These are phyloP conservation scores for Ariolimax columbianus DNA, from an alignment of 2,888 invertebrate genomes.

Conservation along the genomic window DNA sequence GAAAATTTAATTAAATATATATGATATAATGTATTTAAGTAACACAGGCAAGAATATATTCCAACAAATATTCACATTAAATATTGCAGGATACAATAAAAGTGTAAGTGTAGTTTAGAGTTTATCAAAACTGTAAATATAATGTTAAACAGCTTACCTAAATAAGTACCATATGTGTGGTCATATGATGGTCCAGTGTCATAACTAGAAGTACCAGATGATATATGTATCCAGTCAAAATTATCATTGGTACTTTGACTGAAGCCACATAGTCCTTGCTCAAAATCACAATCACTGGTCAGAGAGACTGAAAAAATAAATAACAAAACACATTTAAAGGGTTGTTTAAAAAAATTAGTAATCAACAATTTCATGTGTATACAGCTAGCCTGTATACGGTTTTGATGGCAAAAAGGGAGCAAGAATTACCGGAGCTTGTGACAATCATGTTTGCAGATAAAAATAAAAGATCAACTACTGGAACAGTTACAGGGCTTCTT, in stretches of 20 bases:
- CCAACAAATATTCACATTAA: background rate
- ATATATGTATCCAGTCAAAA: conserved; percentile 72
- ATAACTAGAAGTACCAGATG: conserved; percentile 59
- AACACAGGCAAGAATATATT: background rate
- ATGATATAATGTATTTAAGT: background rate
- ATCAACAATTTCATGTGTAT: background rate
- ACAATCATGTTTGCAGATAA: too few species aligned
- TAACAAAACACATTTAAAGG: background rate
- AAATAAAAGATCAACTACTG: too few species aligned
- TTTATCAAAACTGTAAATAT: background rate
- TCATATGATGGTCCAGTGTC: conserved; percentile 70
- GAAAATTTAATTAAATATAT: background rate
- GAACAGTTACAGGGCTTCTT: too few species aligned
- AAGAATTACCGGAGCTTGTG: too few species aligned
- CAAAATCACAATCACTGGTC: conserved; percentile 63
- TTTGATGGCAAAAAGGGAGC: too few species aligned
- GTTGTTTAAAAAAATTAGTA: background rate
- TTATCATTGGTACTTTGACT: conserved; percentile 64
- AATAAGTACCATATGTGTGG: conserved; percentile 67
- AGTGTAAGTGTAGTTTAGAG: background rate
- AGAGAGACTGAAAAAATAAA: conserved; percentile 28
- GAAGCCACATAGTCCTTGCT: conserved; percentile 68
- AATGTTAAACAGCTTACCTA: conserved; percentile 57
- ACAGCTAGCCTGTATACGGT: too few species aligned
- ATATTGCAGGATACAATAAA: background rate